Conservation (phyloP, 23 tunicate species). For the Trididemnum nubilum region DNA sequence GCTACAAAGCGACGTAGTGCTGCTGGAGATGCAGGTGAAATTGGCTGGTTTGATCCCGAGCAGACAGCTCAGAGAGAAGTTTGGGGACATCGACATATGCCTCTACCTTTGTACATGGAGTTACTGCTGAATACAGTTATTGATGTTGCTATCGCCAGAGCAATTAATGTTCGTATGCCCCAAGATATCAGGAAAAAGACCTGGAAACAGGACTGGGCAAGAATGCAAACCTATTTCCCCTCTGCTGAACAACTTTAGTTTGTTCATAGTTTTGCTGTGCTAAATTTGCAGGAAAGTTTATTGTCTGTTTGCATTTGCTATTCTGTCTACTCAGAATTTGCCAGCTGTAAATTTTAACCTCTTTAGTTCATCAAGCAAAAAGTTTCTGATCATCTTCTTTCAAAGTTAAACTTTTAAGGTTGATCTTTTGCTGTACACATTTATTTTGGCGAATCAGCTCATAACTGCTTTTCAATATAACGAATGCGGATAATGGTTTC, state of each 20-base stretch:
- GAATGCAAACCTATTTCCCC: slow-evolving; percentile 52
- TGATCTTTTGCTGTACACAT: too few species aligned
- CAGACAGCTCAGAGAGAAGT: slow-evolving; percentile 31
- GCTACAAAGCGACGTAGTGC: not conserved
- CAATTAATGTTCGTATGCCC: slow-evolving; percentile 60
- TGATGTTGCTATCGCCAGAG: slow-evolving; percentile 69
- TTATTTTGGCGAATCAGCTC: too few species aligned
- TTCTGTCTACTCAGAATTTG: too few species aligned
- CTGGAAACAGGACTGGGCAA: slow-evolving; percentile 68
- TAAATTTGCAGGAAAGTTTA: too few species aligned
- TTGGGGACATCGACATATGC: slow-evolving; percentile 50
- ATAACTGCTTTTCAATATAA: too few species aligned
- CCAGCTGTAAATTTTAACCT: too few species aligned
- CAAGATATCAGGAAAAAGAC: slow-evolving; percentile 53
- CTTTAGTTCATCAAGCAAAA: too few species aligned
- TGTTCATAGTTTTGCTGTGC: too few species aligned
- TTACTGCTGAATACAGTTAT: slow-evolving; percentile 54
- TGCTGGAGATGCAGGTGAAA: not conserved
- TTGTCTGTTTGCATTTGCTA: too few species aligned
- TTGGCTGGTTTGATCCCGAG: slow-evolving; percentile 33
- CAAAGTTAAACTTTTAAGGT: too few species aligned
- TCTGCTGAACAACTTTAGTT: not conserved
- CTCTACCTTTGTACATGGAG: slow-evolving; percentile 48
- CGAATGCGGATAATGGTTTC: too few species aligned
- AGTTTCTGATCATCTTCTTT: too few species aligned